Conservation (phyloP, 2,797 vertebrate genomes). For the Neosalanx taihuensis region DNA sequence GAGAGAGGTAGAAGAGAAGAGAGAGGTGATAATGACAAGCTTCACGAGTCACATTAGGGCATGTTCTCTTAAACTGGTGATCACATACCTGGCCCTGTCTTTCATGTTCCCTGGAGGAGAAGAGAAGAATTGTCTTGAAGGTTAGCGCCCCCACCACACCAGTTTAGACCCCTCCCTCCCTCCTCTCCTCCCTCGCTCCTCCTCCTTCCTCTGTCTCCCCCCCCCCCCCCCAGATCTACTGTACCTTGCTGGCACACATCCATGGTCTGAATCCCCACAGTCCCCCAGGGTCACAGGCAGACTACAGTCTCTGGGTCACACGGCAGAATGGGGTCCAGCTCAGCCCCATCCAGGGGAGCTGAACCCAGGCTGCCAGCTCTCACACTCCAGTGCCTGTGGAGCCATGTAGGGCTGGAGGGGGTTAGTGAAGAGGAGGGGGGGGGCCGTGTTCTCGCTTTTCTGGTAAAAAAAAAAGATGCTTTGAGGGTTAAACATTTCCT, state of each 20-base stretch:
- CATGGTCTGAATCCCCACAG: slow-evolving; percentile 48
- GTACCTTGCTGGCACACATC: slow-evolving; percentile 29
- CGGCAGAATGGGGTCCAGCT: slow-evolving; percentile 40
- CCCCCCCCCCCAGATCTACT: slow-evolving; percentile 15
- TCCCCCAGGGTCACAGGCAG: slow-evolving; percentile 47
- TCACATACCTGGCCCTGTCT: slow-evolving; percentile 19
- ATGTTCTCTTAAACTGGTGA: slow-evolving; percentile 9
- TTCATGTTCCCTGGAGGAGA: slow-evolving; percentile 12
- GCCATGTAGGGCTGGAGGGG: background rate
- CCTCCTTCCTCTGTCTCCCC: background rate
- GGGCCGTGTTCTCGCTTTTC: too few species aligned
- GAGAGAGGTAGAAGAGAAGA: background rate
- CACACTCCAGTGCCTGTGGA: background rate
- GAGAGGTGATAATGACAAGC: background rate
- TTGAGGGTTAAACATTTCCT: too few species aligned
- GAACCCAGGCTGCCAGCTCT: background rate
- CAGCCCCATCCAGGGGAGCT: slow-evolving; percentile 4
- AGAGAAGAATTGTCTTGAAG: background rate
- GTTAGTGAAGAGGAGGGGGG: background rate
- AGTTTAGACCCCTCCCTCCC: background rate
- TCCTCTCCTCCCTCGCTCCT: background rate
- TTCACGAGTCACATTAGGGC: background rate
- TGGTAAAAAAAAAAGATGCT: too few species aligned
- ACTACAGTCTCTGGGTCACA: slow-evolving; percentile 43
- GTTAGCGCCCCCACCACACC: background rate